These are phyloP conservation scores for Pangasius sanitwongsei DNA, from an alignment of 2,797 vertebrate species.

Conservation along the genomic window DNA sequence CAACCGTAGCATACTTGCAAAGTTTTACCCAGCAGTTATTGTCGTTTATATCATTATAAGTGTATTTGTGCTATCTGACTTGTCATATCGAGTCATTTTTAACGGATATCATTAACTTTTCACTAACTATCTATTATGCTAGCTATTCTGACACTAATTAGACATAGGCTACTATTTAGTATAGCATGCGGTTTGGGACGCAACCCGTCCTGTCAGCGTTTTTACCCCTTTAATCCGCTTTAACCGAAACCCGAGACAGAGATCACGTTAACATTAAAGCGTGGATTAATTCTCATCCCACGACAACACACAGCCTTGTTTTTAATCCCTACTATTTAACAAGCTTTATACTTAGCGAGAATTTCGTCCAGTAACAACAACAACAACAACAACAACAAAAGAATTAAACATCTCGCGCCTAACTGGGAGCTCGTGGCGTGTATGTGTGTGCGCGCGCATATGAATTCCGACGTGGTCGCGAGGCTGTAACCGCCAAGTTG, in stretches of 20 bases:
- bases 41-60: not conserved
- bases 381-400: not conserved
- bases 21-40: not conserved
- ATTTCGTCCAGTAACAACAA: not conserved
- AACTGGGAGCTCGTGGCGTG: not conserved
- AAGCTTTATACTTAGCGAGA: not conserved
- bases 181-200: not conserved
- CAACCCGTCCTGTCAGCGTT: not conserved
- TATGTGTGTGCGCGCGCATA: too few relatives aligned
- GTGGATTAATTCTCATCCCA: not conserved
- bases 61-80: not conserved
- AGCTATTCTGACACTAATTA: not conserved
- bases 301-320: not conserved
- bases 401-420: not conserved
- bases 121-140: not conserved
- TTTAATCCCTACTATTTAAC: not conserved
- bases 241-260: not conserved
- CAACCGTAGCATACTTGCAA: too few relatives aligned
- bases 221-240: not conserved
- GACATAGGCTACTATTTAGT: not conserved
- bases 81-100: not conserved
- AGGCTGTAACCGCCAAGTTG: not conserved
- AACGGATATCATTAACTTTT: not conserved
- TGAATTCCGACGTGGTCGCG: not conserved
- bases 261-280: not conserved